Evolutionary conservation across 2,888 invertebrate genomes (phyloP).

Genomic region (Drosophila limbata): DNA sequence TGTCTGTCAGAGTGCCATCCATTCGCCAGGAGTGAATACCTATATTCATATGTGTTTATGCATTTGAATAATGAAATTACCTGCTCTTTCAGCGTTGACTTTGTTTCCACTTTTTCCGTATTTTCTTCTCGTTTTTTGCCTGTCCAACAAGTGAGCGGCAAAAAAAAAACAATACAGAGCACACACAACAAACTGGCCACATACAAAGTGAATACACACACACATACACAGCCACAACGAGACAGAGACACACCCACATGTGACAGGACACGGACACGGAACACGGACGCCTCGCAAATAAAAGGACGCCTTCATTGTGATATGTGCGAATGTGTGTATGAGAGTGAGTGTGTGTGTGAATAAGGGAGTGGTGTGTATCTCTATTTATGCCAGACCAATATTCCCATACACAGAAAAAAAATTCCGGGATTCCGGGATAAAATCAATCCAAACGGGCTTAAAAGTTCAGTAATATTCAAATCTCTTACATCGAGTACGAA

Average conservation of each 20-base stretch:
- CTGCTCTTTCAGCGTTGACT: slow-evolving; percentile 52
- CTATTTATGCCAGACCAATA: slow-evolving; percentile 21
- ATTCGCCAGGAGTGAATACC: slow-evolving; percentile 29
- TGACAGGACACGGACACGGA: slow-evolving; percentile 22
- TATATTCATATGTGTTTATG: slow-evolving; percentile 38
- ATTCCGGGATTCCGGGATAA: too few relatives aligned
- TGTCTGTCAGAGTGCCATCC: slow-evolving; percentile 14
- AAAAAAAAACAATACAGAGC: slow-evolving; percentile 56
- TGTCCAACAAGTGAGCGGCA: slow-evolving; percentile 57
- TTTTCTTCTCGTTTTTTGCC: slow-evolving; percentile 7
- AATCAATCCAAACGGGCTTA: too few relatives aligned
- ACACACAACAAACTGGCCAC: slow-evolving; percentile 47
- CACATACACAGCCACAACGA: slow-evolving; percentile 5
- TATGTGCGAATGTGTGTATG: slow-evolving; percentile 1
- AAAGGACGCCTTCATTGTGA: slow-evolving; percentile 54
- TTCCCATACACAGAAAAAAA: not conserved
- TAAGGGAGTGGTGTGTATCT: slow-evolving; percentile 2
- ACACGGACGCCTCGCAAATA: slow-evolving; percentile 43
- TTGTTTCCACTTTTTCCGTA: slow-evolving; percentile 27
- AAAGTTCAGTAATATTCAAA: too few relatives aligned
- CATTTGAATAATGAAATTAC: slow-evolving; percentile 75
- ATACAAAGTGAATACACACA: slow-evolving; percentile 34
- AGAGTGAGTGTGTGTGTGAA: slow-evolving; percentile 2
- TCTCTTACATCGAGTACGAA: too few relatives aligned
- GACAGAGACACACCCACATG: slow-evolving; percentile 27